These are phyloP conservation scores for Cheilosia urbana DNA, from an alignment of 2,888 invertebrate genomes.

Conservation along the genomic window DNA sequence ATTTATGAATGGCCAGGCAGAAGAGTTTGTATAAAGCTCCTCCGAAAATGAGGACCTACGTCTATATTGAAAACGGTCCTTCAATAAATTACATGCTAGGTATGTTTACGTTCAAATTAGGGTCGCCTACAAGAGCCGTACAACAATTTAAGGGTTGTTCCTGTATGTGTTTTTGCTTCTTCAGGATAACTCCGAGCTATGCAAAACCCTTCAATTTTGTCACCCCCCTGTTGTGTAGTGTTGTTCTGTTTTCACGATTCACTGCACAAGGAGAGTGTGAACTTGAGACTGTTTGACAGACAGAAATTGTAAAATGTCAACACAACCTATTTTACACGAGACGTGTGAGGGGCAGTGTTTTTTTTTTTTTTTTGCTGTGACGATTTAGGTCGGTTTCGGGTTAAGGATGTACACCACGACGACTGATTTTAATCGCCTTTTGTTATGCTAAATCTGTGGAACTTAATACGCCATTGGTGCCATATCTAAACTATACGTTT, in stretches of 20 bases:
- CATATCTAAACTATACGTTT: constrained; percentile 3
- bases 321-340: constrained; percentile 66
- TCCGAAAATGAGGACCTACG: constrained; percentile 5
- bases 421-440: constrained; percentile 50
- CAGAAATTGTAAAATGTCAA: constrained; percentile 71
- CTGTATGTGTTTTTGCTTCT: neutral
- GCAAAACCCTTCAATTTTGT: constrained; percentile 39
- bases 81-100: constrained; percentile 83
- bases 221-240: constrained; percentile 33
- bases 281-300: constrained; percentile 74
- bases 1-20: constrained; percentile 22
- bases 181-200: constrained; percentile 14
- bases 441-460: constrained; percentile 57
- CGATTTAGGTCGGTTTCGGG: constrained; percentile 18
- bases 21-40: neutral
- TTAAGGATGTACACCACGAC: constrained; percentile 37
- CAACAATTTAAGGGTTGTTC: constrained; percentile 42
- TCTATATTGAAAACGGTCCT: constrained; percentile 34
- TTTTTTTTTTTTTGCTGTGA: neutral
- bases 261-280: constrained; percentile 53
- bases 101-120: constrained; percentile 83
- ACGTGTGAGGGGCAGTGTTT: constrained; percentile 4
- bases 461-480: constrained; percentile 44
- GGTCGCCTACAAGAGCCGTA: constrained; percentile 73
- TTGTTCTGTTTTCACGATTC: constrained; percentile 49